Evolutionary conservation across 1,140 invertebrate species (phyloP).

Genomic region (Hylaeus volcanicus): DNA sequence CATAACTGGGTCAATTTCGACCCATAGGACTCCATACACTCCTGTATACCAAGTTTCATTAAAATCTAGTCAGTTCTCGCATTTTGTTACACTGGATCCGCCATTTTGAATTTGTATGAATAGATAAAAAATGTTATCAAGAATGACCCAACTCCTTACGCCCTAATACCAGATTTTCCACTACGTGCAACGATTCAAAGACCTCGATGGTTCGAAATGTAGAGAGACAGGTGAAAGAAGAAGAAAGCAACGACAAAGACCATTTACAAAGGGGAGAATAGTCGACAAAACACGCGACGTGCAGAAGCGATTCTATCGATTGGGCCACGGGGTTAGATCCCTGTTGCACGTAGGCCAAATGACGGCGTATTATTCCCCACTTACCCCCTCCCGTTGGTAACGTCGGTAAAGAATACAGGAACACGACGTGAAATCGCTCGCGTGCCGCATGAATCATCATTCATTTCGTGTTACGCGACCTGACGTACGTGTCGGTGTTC

Average conservation of each 20-base stretch:
- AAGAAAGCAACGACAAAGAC: not conserved
- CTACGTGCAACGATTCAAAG: not conserved
- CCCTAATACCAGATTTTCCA: too few species aligned
- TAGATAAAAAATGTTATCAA: too few species aligned
- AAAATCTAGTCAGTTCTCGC: too few species aligned
- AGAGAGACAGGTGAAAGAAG: not conserved
- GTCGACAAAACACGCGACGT: conserved; percentile 58
- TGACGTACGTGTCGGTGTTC: conserved; percentile 55
- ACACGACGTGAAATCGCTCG: conserved; percentile 71
- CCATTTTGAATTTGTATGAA: too few species aligned
- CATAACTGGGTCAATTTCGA: too few species aligned
- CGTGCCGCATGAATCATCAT: conserved; percentile 77
- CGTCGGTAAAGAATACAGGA: conserved; percentile 65
- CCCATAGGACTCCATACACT: too few species aligned
- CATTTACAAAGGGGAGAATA: not conserved
- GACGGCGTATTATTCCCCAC: conserved; percentile 73
- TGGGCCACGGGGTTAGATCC: conserved; percentile 59
- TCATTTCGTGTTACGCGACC: conserved; percentile 73
- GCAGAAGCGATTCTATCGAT: conserved; percentile 65
- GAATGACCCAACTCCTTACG: too few species aligned
- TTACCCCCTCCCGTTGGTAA: conserved; percentile 60
- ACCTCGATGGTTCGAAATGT: not conserved
- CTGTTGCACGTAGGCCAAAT: conserved; percentile 72
- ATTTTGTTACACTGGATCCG: too few species aligned
- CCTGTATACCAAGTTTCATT: too few species aligned